These are phyloP conservation scores for Eriocheir sinensis DNA, from an alignment of 1,140 invertebrate genomes.

Conservation along the genomic window DNA sequence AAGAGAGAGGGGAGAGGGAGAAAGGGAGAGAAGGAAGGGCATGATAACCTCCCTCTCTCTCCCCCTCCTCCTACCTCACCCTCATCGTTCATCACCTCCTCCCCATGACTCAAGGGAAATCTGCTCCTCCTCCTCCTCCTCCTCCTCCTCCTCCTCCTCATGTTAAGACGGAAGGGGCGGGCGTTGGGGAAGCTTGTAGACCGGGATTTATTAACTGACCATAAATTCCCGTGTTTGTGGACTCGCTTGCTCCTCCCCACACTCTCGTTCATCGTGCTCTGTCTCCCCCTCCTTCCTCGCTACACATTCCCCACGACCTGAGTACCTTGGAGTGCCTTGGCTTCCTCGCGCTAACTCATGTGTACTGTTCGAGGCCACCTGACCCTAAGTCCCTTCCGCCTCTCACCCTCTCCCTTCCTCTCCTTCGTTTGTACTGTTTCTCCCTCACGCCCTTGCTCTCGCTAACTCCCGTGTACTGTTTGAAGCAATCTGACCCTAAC, in stretches of 20 bases:
- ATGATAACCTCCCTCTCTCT: background rate
- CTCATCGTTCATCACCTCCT: conserved; percentile 8
- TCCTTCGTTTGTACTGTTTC: too few relatives aligned
- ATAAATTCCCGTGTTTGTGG: background rate
- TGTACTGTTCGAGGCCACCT: too few relatives aligned
- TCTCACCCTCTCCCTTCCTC: too few relatives aligned
- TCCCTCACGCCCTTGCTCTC: too few relatives aligned
- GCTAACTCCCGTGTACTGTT: too few relatives aligned
- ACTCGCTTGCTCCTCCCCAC: background rate
- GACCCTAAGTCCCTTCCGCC: too few relatives aligned
- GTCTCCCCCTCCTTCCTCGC: too few relatives aligned
- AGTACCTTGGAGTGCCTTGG: background rate
- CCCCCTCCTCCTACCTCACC: too few relatives aligned
- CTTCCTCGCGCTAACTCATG: too few relatives aligned
- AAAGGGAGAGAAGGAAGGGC: background rate
- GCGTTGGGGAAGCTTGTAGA: background rate
- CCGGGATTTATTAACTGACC: background rate
- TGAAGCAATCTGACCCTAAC: too few relatives aligned
- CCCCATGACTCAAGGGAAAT: background rate
- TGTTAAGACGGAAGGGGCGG: background rate
- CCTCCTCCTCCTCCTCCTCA: background rate
- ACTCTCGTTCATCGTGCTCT: too few relatives aligned
- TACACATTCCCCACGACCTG: background rate
- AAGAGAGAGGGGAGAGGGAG: too few relatives aligned
- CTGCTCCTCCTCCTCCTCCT: background rate